Percentiles rank a stretch among this genome's conserved stretches.
Conservation (phyloP, 2,888 invertebrate genomes). For the Terebella lapidaria region DNA sequence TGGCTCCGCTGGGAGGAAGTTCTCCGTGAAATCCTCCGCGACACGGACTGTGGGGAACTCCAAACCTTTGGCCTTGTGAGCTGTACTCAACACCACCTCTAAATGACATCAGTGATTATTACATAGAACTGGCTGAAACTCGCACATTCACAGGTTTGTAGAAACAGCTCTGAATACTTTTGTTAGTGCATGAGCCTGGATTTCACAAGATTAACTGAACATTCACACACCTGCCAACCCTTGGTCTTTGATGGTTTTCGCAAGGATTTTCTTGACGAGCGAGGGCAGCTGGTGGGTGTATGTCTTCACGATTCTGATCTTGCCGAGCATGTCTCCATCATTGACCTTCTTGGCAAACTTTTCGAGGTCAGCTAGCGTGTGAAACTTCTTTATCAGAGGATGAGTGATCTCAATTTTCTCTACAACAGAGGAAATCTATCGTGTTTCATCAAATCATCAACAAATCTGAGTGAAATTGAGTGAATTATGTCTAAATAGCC, state of each 20-base stretch:
- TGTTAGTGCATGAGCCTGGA: no score
- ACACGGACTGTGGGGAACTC: constrained; percentile 53
- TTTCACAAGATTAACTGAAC: no score
- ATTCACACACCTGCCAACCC: constrained; percentile 32
- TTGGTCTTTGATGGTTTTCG: constrained; percentile 30
- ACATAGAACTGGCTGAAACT: no score
- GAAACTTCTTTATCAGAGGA: neutral
- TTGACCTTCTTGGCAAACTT: constrained; percentile 40
- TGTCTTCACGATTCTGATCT: constrained; percentile 44
- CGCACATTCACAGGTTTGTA: no score
- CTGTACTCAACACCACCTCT: constrained; percentile 47
- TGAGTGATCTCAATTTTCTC: neutral
- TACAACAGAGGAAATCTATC: no score
- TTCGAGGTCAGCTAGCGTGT: constrained; percentile 31
- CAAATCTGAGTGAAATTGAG: no score
- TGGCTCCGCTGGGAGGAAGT: no score
- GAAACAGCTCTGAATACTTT: no score
- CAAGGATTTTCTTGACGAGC: constrained; percentile 33
- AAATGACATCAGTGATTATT: neutral
- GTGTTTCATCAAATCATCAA: no score
- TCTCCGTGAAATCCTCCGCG: constrained; percentile 49
- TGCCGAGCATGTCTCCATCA: constrained; percentile 44
- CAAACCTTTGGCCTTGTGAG: constrained; percentile 54
- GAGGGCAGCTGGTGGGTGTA: constrained; percentile 34
- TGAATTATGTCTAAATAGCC: no score